phyloP scores from a whole-genome alignment of 2,797 vertebrate genomes.

The Sebastes oblongus region DNA sequence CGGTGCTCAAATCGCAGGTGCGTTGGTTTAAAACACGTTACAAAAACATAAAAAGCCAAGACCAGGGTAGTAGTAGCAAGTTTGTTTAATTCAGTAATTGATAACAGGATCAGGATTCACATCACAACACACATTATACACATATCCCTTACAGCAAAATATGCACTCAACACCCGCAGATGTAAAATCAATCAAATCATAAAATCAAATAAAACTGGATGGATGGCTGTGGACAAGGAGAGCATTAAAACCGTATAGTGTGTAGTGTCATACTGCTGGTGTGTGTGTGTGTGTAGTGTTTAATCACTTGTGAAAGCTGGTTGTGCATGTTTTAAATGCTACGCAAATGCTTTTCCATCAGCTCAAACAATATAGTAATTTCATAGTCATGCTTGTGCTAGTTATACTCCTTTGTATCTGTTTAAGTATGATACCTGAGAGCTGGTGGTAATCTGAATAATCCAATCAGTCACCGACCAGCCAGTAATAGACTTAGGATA shows the following conservation, averaged over 20 bases:
- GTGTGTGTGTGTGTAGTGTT: slow-evolving; percentile 34
- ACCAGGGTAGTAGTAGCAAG: slow-evolving; percentile 42
- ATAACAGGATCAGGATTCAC: slow-evolving; percentile 54
- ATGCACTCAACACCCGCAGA: slow-evolving; percentile 23
- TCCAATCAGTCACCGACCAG: slow-evolving; percentile 12
- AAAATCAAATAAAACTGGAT: not conserved
- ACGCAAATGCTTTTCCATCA: slow-evolving; percentile 11
- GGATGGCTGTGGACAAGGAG: not conserved
- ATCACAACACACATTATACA: slow-evolving; percentile 63
- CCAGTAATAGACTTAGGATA: not conserved
- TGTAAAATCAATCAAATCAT: not conserved
- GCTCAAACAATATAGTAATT: slow-evolving; percentile 1
- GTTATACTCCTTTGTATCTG: not conserved
- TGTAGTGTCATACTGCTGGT: slow-evolving; percentile 51
- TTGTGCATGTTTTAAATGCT: slow-evolving; percentile 16
- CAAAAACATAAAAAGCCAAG: not conserved
- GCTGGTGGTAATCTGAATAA: slow-evolving; percentile 47
- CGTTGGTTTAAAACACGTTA: not conserved
- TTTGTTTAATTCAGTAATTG: slow-evolving; percentile 64
- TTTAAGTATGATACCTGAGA: slow-evolving; percentile 68
- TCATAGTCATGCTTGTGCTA: not conserved
- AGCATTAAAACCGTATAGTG: not conserved
- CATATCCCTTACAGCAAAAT: slow-evolving; percentile 55
- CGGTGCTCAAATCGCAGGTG: not conserved
- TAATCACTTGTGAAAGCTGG: slow-evolving; percentile 12